These are phyloP conservation scores for Ladona fulva DNA, from an alignment of 1,140 invertebrate genomes.

Conservation along the genomic window DNA sequence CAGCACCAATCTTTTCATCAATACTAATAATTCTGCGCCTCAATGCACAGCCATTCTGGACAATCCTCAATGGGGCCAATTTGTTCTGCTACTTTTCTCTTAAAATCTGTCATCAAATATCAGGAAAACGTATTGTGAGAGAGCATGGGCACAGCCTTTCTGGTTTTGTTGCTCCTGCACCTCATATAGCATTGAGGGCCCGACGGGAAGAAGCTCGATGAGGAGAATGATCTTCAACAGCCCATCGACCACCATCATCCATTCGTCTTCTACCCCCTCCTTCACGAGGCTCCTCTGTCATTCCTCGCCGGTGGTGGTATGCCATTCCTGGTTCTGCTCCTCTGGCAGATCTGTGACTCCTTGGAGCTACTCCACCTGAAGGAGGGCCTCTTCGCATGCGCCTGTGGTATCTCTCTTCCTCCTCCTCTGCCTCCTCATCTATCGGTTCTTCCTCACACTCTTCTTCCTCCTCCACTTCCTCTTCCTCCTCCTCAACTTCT, in stretches of 20 bases:
- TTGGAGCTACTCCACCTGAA: not conserved
- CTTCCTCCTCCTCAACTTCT: not conserved
- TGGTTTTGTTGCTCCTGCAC: not conserved
- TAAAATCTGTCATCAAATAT: no score
- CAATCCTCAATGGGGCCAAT: no score
- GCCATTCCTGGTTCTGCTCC: not conserved
- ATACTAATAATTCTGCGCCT: no score
- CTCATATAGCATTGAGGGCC: slow-evolving; percentile 42
- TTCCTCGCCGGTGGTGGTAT: not conserved
- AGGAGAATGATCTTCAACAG: slow-evolving; percentile 39
- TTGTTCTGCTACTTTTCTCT: no score
- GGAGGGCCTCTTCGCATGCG: not conserved
- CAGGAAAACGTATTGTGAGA: no score
- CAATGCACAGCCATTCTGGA: no score
- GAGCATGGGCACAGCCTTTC: not conserved
- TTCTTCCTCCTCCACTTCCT: not conserved
- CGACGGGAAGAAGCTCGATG: slow-evolving; percentile 40
- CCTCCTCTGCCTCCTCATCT: not conserved
- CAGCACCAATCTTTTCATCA: no score
- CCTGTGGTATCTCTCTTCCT: not conserved
- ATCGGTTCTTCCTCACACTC: not conserved
- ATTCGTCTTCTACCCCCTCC: slow-evolving; percentile 24
- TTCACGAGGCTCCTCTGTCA: slow-evolving; percentile 6
- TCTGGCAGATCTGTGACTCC: not conserved
- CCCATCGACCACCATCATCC: slow-evolving; percentile 26